These are phyloP conservation scores for Caradrina clavipalpis DNA, from an alignment of 2,888 invertebrate species.

Conservation along the genomic window DNA sequence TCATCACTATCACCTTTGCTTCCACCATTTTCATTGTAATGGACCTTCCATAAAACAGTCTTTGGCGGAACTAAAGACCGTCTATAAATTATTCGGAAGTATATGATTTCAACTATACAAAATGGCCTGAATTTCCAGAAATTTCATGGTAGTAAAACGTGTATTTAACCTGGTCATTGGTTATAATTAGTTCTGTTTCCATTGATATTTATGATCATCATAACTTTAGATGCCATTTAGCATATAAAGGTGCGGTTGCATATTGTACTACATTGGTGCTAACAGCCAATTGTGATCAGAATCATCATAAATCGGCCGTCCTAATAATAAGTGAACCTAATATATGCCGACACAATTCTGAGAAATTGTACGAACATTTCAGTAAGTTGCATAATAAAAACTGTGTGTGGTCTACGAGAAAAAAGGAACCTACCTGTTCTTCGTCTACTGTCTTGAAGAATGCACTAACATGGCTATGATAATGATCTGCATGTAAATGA, in stretches of 20 bases:
- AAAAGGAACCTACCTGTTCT: conserved; percentile 10
- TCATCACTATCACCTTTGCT: background rate
- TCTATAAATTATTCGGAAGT: background rate
- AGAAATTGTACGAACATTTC: conserved; percentile 14
- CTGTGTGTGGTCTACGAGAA: conserved; percentile 42
- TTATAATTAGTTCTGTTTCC: conserved; percentile 23
- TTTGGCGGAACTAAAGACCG: too few species aligned
- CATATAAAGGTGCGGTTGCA: conserved; percentile 53
- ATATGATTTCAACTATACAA: background rate
- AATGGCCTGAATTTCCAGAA: conserved; percentile 1
- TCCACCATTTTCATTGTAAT: background rate
- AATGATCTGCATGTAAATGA: conserved; percentile 3
- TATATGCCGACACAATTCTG: conserved; percentile 20
- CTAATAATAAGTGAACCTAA: conserved; percentile 52
- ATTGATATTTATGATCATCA: conserved; percentile 51
- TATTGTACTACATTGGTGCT: conserved; percentile 57
- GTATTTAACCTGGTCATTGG: conserved; percentile 29
- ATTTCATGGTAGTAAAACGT: conserved; percentile 17
- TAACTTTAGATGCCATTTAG: conserved; percentile 49
- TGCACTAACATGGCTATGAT: conserved; percentile 2
- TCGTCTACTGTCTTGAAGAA: background rate
- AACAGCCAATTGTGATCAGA: conserved; percentile 57
- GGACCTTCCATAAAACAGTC: background rate
- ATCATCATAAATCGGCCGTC: conserved; percentile 40
- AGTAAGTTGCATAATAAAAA: conserved; percentile 13